phyloP scores from a whole-genome alignment of 2,888 invertebrate species.

The Cacoxenus indagator region DNA sequence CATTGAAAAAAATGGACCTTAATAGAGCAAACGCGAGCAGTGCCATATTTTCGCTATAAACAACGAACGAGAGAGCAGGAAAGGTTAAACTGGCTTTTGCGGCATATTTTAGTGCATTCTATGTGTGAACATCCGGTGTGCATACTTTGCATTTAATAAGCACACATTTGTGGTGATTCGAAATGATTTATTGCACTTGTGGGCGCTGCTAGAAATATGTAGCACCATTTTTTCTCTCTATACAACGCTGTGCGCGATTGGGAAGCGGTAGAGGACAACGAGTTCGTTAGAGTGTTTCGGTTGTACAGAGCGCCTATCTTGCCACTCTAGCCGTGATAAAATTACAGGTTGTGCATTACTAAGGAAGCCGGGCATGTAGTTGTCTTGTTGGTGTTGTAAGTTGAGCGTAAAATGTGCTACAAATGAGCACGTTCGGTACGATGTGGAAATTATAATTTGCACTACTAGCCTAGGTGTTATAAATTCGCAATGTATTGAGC shows the following conservation, averaged over 20 bases:
- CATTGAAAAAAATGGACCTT: constrained; percentile 15
- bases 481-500: too few relatives aligned
- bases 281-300: too few relatives aligned
- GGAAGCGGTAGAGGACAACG: too few relatives aligned
- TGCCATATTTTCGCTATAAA: constrained; percentile 4
- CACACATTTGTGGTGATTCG: constrained; percentile 6
- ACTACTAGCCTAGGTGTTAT: too few relatives aligned
- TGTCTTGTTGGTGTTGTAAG: neutral
- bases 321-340: neutral
- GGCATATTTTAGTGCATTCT: constrained; percentile 2
- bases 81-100: neutral
- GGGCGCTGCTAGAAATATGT: neutral
- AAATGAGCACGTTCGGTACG: neutral
- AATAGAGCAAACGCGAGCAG: constrained; percentile 6
- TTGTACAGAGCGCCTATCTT: too few relatives aligned
- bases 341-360: neutral
- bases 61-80: neutral
- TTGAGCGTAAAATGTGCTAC: neutral
- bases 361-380: neutral
- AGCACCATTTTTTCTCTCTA: neutral
- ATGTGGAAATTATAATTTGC: neutral
- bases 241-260: neutral
- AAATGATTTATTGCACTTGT: constrained; percentile 6
- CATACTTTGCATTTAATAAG: constrained; percentile 11
- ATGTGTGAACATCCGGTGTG: constrained; percentile 6